A percentile compares a stretch with the other conserved stretches of the same genome.
Evolutionary conservation across 2,797 vertebrate species (phyloP).

Genomic region (Gila robusta): DNA sequence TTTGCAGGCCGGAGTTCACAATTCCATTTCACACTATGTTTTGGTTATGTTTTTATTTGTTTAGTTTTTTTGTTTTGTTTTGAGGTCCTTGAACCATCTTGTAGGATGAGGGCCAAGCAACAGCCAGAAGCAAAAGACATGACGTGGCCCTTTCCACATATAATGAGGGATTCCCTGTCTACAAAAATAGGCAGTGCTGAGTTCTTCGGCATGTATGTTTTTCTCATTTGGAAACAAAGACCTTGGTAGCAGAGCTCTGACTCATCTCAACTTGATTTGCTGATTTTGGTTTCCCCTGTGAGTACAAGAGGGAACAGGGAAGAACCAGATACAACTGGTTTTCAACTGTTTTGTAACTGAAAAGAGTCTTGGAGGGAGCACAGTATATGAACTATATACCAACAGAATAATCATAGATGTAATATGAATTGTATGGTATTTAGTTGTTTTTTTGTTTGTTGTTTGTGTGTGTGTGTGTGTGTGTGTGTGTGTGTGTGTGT

Average conservation of each 20-base stretch:
- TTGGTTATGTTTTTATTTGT: slow-evolving; percentile 5
- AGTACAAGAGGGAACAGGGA: slow-evolving; percentile 52
- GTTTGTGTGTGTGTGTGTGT: too few species aligned
- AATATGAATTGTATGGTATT: neutral
- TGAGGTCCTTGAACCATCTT: slow-evolving; percentile 22
- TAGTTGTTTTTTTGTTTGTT: neutral
- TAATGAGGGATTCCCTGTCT: slow-evolving; percentile 64
- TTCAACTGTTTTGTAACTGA: slow-evolving; percentile 47
- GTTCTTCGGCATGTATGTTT: slow-evolving; percentile 49
- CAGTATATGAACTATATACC: slow-evolving; percentile 1
- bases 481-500: too few species aligned
- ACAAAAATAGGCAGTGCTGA: slow-evolving; percentile 45
- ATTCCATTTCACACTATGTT: neutral
- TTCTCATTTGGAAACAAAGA: slow-evolving; percentile 63
- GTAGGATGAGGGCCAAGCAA: slow-evolving; percentile 30
- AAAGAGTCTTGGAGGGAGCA: slow-evolving; percentile 5
- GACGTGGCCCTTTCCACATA: slow-evolving; percentile 54
- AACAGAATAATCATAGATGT: neutral
- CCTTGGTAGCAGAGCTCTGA: slow-evolving; percentile 63
- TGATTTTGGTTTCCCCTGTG: slow-evolving; percentile 61
- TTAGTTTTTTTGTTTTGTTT: slow-evolving; percentile 41
- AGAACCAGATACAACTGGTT: slow-evolving; percentile 65
- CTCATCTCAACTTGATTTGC: slow-evolving; percentile 55
- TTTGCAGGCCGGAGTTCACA: neutral
- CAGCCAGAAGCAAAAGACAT: slow-evolving; percentile 49